These are phyloP conservation scores for Onychomys leucogaster DNA, from an alignment of 2,797 vertebrate species.

Conservation along the genomic window DNA sequence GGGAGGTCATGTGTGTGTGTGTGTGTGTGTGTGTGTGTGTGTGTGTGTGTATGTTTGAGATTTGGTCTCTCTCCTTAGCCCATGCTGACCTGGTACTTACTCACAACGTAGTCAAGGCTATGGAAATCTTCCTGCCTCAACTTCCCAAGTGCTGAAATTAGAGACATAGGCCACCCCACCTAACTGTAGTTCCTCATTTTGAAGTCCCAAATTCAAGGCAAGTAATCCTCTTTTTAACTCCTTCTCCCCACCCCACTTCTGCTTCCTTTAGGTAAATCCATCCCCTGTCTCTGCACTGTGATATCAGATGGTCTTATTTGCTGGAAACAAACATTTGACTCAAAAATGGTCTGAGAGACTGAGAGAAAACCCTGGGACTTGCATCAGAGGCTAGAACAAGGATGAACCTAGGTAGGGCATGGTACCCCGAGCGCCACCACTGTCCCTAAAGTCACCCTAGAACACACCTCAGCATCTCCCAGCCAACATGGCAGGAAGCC, in stretches of 20 bases:
- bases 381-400: neutral
- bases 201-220: neutral
- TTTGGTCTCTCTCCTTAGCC: neutral
- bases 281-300: neutral
- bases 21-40: neutral
- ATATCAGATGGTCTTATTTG: neutral
- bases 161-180: neutral
- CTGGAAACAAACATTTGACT: conserved; percentile 18
- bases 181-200: neutral
- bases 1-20: neutral
- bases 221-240: neutral
- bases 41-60: neutral
- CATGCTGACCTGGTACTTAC: neutral
- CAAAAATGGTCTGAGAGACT: neutral
- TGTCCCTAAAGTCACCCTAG: neutral
- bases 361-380: neutral
- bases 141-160: neutral
- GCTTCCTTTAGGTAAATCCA: neutral
- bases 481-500: neutral
- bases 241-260: neutral
- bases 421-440: no score
- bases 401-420: neutral
- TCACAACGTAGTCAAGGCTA: neutral
- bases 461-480: neutral
- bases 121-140: neutral